Evolutionary conservation across 2,797 vertebrate species (phyloP).

Genomic region (Diglossa cyanea): DNA sequence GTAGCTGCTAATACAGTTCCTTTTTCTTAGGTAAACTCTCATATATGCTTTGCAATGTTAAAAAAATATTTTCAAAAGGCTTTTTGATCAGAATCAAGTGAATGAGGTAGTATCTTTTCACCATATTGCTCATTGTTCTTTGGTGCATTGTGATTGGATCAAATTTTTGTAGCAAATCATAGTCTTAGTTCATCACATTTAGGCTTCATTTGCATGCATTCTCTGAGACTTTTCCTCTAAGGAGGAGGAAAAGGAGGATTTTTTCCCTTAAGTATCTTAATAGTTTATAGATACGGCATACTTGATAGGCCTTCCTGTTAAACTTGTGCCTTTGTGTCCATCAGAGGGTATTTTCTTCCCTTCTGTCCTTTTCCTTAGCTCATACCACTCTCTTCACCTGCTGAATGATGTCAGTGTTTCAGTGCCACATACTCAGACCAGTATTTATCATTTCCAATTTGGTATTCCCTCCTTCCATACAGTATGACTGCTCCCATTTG

Average conservation of each 20-base stretch:
- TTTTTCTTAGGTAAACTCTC: not conserved
- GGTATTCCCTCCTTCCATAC: not conserved
- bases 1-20: not conserved
- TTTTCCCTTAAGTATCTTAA: not conserved
- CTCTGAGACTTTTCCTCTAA: not conserved
- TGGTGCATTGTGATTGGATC: not conserved
- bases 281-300: not conserved
- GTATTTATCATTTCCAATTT: slow-evolving; percentile 6
- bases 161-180: not conserved
- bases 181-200: not conserved
- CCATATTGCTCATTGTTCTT: not conserved
- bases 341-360: not conserved
- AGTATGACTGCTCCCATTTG: not conserved
- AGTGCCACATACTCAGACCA: not conserved
- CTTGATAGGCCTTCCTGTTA: not conserved
- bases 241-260: too few species aligned
- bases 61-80: not conserved
- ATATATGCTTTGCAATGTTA: not conserved
- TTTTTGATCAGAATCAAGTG: not conserved
- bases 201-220: not conserved
- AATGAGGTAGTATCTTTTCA: not conserved
- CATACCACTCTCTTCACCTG: not conserved
- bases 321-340: not conserved
- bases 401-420: not conserved
- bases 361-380: not conserved